These are phyloP conservation scores for Molothrus aeneus DNA, from an alignment of 2,797 vertebrate genomes.

Conservation along the genomic window DNA sequence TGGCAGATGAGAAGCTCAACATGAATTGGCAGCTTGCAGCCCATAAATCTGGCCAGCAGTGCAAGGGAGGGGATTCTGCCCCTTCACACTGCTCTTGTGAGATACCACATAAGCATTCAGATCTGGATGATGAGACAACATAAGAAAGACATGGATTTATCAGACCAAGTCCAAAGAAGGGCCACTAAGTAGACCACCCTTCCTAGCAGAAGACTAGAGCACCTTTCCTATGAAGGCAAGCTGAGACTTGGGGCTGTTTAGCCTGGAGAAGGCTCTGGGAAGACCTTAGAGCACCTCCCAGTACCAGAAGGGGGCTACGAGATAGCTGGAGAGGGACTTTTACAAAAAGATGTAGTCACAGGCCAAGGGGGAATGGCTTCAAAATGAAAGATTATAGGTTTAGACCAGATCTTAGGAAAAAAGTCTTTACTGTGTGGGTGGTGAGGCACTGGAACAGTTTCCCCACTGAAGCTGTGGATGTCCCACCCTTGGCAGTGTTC, in stretches of 20 bases:
- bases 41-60: background rate
- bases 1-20: background rate
- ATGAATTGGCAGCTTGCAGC: background rate
- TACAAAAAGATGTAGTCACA: background rate
- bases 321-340: background rate
- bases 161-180: background rate
- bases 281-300: background rate
- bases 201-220: background rate
- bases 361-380: background rate
- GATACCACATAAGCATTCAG: background rate
- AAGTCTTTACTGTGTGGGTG: background rate
- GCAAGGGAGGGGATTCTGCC: background rate
- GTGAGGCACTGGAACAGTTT: background rate
- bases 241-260: background rate
- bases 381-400: background rate
- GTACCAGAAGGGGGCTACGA: accelerated
- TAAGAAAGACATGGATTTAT: background rate
- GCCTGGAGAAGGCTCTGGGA: background rate
- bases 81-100: background rate
- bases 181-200: background rate
- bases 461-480: background rate
- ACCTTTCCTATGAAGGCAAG: background rate
- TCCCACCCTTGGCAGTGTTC: background rate
- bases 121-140: background rate
- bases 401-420: background rate